Evolutionary conservation across 2,888 invertebrate species (phyloP).

Genomic region (Mesoligia furuncula): DNA sequence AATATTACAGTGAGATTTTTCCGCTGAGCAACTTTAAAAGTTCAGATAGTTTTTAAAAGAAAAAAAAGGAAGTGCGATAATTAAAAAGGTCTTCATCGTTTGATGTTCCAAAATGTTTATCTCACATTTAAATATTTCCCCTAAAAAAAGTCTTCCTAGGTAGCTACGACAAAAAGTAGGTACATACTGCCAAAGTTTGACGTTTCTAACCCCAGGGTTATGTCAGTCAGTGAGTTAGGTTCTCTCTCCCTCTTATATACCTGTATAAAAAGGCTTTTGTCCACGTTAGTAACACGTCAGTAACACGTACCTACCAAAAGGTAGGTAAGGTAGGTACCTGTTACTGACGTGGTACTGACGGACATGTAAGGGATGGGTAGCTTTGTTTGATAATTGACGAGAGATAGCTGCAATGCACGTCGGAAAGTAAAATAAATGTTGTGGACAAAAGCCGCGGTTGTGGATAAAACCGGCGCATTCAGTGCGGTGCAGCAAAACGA

Average conservation of each 20-base stretch:
- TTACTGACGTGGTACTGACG: too few species aligned
- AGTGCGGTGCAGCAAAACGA: background rate
- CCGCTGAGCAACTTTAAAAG: too few species aligned
- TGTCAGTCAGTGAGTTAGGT: background rate
- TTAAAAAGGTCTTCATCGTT: too few species aligned
- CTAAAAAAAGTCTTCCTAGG: background rate
- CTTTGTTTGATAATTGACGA: background rate
- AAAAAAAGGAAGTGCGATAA: too few species aligned
- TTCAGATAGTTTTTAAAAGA: too few species aligned
- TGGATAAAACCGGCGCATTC: background rate
- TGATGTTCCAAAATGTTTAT: too few species aligned
- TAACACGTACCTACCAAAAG: background rate
- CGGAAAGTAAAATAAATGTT: background rate
- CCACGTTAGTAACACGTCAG: too few species aligned
- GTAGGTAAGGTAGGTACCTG: too few species aligned
- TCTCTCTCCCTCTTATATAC: too few species aligned
- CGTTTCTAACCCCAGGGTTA: background rate
- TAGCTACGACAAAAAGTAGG: background rate
- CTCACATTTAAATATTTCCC: background rate
- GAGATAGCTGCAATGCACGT: background rate
- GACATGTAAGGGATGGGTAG: too few species aligned
- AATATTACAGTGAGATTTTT: too few species aligned
- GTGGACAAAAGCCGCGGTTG: conserved; percentile 6
- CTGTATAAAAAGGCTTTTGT: background rate
- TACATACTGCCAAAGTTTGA: background rate